Base-by-base conservation (phyloP, 2,797 vertebrate genomes). In the Protonibea diacanthus region DNA sequence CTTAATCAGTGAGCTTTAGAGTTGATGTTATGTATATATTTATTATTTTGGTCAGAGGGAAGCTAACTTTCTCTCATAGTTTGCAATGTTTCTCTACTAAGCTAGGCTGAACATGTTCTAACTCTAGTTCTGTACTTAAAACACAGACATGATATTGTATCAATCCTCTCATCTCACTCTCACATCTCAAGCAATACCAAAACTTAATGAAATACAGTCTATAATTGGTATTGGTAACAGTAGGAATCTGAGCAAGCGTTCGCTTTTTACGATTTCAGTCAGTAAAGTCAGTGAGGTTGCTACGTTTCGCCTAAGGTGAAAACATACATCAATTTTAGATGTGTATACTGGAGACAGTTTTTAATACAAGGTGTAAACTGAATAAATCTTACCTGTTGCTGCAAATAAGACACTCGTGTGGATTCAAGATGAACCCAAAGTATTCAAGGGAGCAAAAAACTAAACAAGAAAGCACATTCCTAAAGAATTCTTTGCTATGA, bases 401-500 rank as follows among this genome's bases (percentile, higher is more conserved):
- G 18, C 9, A n/a, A 67, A 77, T 38, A 47, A 48, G 33, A 5
- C 11, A 51, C 45, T 66, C 20, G 38, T 47, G 29, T 25, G 8
- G 5, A 66, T 44, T 58, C 20, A 44, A 52, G 44, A 63, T 68
- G 18, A 77, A 56, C 66, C 17, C 42, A 10, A 38, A 71, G 63
- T 1, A 57, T 4, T 9, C 4, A 10, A 33, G 10, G 1, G 7
- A 27, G 33, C 33, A 63, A 40, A 65, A 33, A 6, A 51, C 33
- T 38, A 9, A 38, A 3, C 59, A 60, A 3, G 0, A 63, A 62
- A 59, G 44, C 33, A 20, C 23, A 48, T 56, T 58, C 48, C 45
- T 53, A 18, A 69, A 70, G n/a, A 55, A 33, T 38, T 49, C 48
- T 80, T 59, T 81, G 56, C 74, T 66, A 44, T 4, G 47, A 21